These are phyloP conservation scores for Drosophila jambulina DNA, from an alignment of 1,140 invertebrate genomes.

Conservation along the genomic window DNA sequence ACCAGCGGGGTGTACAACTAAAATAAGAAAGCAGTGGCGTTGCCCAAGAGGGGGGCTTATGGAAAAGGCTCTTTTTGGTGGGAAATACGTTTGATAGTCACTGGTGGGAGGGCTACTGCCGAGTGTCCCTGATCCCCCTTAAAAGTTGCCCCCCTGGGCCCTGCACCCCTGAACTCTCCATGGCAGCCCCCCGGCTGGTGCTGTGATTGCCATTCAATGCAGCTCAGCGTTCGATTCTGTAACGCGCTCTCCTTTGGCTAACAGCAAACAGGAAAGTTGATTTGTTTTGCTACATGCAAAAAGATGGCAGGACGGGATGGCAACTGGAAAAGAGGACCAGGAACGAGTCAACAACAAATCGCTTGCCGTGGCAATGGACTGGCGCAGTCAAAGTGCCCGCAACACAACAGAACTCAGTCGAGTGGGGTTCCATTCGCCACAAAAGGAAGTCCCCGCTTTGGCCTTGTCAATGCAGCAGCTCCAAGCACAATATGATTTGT, in stretches of 20 bases:
- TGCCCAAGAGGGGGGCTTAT: background rate
- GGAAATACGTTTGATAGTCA: background rate
- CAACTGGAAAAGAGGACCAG: slow-evolving; percentile 23
- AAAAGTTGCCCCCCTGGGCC: background rate
- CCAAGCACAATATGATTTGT: slow-evolving; percentile 49
- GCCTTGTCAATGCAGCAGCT: slow-evolving; percentile 23
- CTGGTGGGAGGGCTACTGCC: background rate
- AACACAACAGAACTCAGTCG: slow-evolving; percentile 38
- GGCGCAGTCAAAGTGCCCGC: slow-evolving; percentile 50
- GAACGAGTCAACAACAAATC: slow-evolving; percentile 49
- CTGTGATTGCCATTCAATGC: slow-evolving; percentile 68
- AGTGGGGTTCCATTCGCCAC: slow-evolving; percentile 42
- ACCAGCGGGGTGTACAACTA: background rate
- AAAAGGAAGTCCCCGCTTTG: slow-evolving; percentile 36
- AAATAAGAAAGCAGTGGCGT: slow-evolving; percentile 35
- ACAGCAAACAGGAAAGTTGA: slow-evolving; percentile 66
- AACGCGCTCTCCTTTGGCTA: slow-evolving; percentile 53
- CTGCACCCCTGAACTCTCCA: slow-evolving; percentile 9
- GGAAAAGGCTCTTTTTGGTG: background rate
- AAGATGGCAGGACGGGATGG: slow-evolving; percentile 42
- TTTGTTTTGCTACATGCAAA: slow-evolving; percentile 77
- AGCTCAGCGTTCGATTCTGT: slow-evolving; percentile 65
- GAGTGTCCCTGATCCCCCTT: background rate
- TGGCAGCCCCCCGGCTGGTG: slow-evolving; percentile 1
- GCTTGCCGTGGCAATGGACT: slow-evolving; percentile 56